Base-by-base conservation (phyloP, 2,888 invertebrate genomes). In the Cordylochernes scorpioides region DNA sequence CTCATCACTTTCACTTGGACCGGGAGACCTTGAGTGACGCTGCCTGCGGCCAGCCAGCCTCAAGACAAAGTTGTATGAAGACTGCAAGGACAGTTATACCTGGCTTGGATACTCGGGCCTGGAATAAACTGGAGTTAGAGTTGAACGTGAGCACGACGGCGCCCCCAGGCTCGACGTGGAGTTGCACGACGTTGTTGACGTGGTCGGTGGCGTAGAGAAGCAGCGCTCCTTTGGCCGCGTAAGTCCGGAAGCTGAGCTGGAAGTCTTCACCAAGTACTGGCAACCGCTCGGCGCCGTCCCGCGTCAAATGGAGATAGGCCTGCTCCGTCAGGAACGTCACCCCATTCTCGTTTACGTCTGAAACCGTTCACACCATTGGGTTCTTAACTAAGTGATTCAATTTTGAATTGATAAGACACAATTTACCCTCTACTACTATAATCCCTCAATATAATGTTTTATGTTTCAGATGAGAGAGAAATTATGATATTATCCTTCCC, bases 181-280 rank as follows among this genome's bases (percentile, higher is more conserved):
- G 55, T 52, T 84, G 84, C 28, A 82, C 68, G 51, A 86, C 86
- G 53, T 88, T 88, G 49, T 84, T 84, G 34, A 77, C 59, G 51
- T 84, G 72, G 52, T 88, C 86, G 48, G 84, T 78, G 17, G 80
- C 77, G 48, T 86, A 86, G 5, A 86, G 57, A 12, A 86, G 68
- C 43, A 86, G 54, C 6, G 47, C 48, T 0, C 78, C 69, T 40
- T 71, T 65, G 21, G 64, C 61, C 44, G 74, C 74, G 48, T 78
- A 78, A 1, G 86, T 86, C 43, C 86, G 62, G 35, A 88, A 59
- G 53, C 82, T 86, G 49, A 86, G 65, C n/a, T 82, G 59, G 31
- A 86, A 66, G 44, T 71, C 68, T 49, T 75, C 67, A 8, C 63
- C 62, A 44, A 84, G 65, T 52, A 82, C 71, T 43, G 65, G 67